Evolutionary conservation across 2,888 invertebrate genomes (phyloP), one percentile per base, ranked within the genome.

Genomic region (Cephus nigrinus): DNA sequence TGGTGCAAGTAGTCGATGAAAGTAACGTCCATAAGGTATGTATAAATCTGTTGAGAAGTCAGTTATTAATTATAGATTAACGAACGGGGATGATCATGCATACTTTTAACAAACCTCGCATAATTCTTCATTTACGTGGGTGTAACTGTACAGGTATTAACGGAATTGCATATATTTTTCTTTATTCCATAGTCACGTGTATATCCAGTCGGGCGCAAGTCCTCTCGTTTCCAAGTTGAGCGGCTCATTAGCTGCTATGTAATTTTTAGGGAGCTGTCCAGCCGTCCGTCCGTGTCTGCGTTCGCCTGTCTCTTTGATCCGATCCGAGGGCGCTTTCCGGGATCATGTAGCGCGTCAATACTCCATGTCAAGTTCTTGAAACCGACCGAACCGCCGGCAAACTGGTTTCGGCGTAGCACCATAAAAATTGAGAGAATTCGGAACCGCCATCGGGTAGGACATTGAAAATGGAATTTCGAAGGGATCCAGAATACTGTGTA

Each of bases 361-460:
- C 33, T 36, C 74, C 12, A 34, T 74, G 74, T 74, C 74, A 36
- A 74, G 30, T 33, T 71, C 71, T 33, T 33, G 72, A 78, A 79
- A 82, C 78, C 78, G 81, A 80, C 76, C 73, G 76, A 84, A 82
- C 81, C 83, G 84, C 86, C 84, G 83, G 84, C 85, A 86, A 87
- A 87, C 87, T 85, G 86, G 86, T 87, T 86, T 87, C 84, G 80
- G 79, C 83, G 76, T 35, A 85, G 84, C 84, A 83, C 82, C 84
- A 84, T 86, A 84, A 85, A 87, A 84, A 84, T 85, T 82, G 81
- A 80, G 79, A 76, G 83, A 78, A 79, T 80, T 83, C 80, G 83
- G 81, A 80, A 84, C 82, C 81, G 74, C 55, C 23, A 55, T 55
- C 55, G 55, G 23, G 9, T 23, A 55, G 55, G 55, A 55, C 55